These are phyloP conservation scores for Scytalopus superciliaris DNA, from an alignment of 2,113 vertebrate species.

Conservation along the genomic window DNA sequence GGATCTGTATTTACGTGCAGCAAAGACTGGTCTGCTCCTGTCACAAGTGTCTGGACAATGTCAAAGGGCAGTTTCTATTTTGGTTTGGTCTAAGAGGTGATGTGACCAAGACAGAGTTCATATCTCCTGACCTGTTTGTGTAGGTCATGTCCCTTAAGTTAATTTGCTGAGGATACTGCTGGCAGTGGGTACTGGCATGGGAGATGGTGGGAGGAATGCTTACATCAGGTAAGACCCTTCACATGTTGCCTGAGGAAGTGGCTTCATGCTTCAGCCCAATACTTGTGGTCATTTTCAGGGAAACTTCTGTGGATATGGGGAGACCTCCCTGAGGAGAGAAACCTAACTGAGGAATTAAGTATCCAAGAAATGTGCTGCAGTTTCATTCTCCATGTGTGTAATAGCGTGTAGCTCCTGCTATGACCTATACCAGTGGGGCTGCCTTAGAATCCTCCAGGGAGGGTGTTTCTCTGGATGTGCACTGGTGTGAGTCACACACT, in stretches of 20 bases:
- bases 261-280: neutral
- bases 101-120: neutral
- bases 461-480: neutral
- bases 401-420: fast-evolving
- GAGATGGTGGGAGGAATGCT: neutral
- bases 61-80: neutral
- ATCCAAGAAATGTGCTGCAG: neutral
- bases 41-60: neutral
- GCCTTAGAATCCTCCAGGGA: neutral
- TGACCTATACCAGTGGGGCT: too few species aligned
- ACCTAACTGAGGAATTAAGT: neutral
- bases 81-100: neutral
- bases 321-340: neutral
- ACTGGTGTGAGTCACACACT: fast-evolving
- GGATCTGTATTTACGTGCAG: neutral
- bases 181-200: neutral
- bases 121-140: neutral
- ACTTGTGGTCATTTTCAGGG: neutral
- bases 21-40: neutral
- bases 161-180: neutral
- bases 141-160: neutral
- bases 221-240: neutral
- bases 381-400: neutral
- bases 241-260: neutral
- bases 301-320: neutral